Base-by-base conservation (phyloP, 2,888 invertebrate species). In the Cataglyphis altisquamis region DNA sequence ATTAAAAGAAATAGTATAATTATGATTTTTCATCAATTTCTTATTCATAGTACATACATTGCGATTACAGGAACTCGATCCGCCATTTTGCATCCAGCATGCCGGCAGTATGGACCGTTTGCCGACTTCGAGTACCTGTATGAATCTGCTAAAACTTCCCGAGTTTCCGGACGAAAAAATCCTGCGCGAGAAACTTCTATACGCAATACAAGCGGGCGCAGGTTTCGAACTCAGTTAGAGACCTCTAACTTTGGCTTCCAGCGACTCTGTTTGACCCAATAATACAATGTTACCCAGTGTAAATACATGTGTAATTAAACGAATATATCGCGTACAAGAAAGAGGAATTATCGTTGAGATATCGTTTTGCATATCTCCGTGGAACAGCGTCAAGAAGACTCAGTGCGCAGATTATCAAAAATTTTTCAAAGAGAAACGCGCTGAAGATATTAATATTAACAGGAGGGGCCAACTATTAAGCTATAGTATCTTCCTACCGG, bases 41-140 rank as follows among this genome's bases (percentile, higher is more conserved):
- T 18, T 10, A 45, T 6, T 66, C 1, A 12, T 10, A 32, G 0
- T 0, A 0, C 1, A 57, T 0, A 0, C 1, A 57, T 36, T 70
- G 15, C 32, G 0, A 10, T 72, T 32, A 18, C 18, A 99, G 98
- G 99, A 99, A 94, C 95, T 99, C 87, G 98, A 98, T 95, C 99
- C 99, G 15, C 97, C 98, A 1, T 99, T 99, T 95, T 98, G 98
- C 94, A 98, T 99, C 92, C 99, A 99, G 93, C 97, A 98, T 85
- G 98, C 98, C 81, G 99, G 98, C 15, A 96, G 96, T 68, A 97
- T 98, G 89, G 98, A 98, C 94, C 97, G 99, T 18, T 96, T 99
- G 92, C 99, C 99, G 0, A 98, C 99, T 15, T 98, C 99, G 10
- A 98, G 98, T 95, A 99, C 99, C 5, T 99, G 99, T 94, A 98